phyloP scores from a whole-genome alignment of 2,113 vertebrate genomes.

The Anser brachyrhynchus region DNA sequence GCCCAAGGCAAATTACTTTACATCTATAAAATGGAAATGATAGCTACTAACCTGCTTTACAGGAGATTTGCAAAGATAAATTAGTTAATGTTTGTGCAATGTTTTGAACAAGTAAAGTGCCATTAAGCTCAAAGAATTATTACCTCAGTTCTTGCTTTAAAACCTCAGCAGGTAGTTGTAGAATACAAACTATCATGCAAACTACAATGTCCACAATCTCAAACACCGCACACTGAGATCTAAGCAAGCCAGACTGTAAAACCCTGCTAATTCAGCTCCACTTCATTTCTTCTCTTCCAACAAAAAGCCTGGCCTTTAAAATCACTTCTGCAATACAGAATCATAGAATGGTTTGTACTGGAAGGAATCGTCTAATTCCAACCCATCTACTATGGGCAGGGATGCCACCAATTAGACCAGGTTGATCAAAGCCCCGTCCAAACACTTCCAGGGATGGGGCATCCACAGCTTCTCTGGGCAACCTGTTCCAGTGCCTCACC shows the following conservation, averaged over 20 bases:
- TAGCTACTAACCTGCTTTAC: constrained; percentile 30
- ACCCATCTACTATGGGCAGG: too few relatives aligned
- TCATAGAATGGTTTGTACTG: too few relatives aligned
- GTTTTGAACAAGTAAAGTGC: constrained; percentile 23
- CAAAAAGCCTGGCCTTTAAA: background rate
- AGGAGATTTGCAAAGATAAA: constrained; percentile 29
- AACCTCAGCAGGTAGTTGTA: background rate
- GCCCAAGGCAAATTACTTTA: constrained; percentile 40
- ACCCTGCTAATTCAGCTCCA: background rate
- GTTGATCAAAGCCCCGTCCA: too few relatives aligned
- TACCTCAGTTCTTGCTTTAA: background rate
- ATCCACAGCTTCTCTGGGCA: too few relatives aligned
- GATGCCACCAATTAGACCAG: too few relatives aligned
- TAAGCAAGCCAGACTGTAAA: background rate
- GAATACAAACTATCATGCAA: background rate
- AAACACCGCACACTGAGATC: background rate
- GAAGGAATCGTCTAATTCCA: too few relatives aligned
- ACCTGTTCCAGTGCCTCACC: too few relatives aligned
- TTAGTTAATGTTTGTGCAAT: constrained; percentile 28
- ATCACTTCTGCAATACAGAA: background rate
- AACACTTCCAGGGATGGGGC: too few relatives aligned
- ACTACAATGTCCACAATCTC: background rate
- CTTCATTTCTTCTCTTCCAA: background rate
- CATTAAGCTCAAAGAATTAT: constrained; percentile 10
- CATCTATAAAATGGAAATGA: constrained; percentile 45